phyloP scores from a whole-genome alignment of 2,888 invertebrate species.

The Leptinotarsa juncta region DNA sequence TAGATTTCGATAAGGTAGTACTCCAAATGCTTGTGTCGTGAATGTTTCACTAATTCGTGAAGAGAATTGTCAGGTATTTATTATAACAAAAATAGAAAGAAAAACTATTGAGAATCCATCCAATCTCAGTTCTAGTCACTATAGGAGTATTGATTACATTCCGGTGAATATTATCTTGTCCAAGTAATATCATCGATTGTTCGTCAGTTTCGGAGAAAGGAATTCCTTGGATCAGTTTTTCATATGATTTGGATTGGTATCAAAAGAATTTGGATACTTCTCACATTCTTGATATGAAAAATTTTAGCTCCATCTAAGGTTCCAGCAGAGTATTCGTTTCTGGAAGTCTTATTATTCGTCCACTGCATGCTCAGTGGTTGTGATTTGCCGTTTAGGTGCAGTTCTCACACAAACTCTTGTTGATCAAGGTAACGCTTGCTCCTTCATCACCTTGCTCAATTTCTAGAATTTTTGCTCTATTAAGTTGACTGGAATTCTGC shows the following conservation, averaged over 20 bases:
- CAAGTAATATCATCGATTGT: background rate
- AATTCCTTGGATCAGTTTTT: background rate
- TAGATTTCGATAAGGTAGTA: background rate
- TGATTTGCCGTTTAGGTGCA: background rate
- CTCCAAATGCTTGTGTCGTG: background rate
- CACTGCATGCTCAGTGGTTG: background rate
- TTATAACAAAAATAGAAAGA: too few species aligned
- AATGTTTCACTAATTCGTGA: constrained; percentile 4
- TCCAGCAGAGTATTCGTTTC: constrained; percentile 2
- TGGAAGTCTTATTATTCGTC: constrained; percentile 1
- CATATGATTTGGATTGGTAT: background rate
- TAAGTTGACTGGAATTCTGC: too few species aligned
- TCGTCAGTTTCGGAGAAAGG: background rate
- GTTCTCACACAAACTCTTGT: background rate
- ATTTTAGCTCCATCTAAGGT: background rate
- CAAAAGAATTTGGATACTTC: background rate
- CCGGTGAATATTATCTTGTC: too few species aligned
- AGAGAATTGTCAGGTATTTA: too few species aligned
- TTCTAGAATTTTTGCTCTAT: too few species aligned
- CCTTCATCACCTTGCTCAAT: background rate
- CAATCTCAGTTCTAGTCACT: too few species aligned
- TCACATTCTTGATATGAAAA: background rate
- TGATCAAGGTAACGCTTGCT: background rate
- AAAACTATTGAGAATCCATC: too few species aligned
- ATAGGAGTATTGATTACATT: too few species aligned